Percentiles rank a stretch among this genome's conserved stretches.
phyloP scores from a whole-genome alignment of 2,888 invertebrate genomes.

The Polyommatus iphigenia region DNA sequence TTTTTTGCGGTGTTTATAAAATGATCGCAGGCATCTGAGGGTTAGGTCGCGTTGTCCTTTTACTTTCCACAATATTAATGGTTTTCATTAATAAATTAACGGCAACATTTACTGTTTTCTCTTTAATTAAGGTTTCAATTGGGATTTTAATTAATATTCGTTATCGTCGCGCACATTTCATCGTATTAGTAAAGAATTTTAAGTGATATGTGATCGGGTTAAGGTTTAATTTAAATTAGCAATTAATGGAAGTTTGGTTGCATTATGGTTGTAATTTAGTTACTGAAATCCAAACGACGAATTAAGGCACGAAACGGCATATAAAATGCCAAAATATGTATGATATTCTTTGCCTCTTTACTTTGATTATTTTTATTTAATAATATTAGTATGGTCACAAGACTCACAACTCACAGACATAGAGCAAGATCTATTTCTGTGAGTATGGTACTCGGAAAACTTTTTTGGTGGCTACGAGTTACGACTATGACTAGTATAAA shows the following conservation, averaged over 20 bases:
- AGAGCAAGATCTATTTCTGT: too few relatives aligned
- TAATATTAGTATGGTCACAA: too few relatives aligned
- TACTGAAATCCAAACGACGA: background rate
- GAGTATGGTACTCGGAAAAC: too few relatives aligned
- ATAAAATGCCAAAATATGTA: too few relatives aligned
- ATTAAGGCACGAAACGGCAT: too few relatives aligned
- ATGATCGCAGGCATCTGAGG: background rate
- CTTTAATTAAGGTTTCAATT: constrained; percentile 23
- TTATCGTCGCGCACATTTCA: constrained; percentile 5
- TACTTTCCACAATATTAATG: background rate
- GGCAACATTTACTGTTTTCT: background rate
- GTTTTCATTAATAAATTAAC: background rate
- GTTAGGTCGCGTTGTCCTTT: background rate
- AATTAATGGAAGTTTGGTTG: background rate
- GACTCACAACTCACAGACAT: too few relatives aligned
- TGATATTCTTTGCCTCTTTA: too few relatives aligned
- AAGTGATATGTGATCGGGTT: background rate
- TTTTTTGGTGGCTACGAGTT: too few relatives aligned
- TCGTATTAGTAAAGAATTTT: constrained; percentile 14
- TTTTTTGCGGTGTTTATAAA: background rate
- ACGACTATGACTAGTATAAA: too few relatives aligned
- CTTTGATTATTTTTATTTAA: too few relatives aligned
- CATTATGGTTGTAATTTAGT: background rate
- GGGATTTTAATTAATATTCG: constrained; percentile 20
- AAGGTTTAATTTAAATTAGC: background rate